Base-by-base conservation (phyloP, 1,140 invertebrate genomes). In the Pectinophora gossypiella region DNA sequence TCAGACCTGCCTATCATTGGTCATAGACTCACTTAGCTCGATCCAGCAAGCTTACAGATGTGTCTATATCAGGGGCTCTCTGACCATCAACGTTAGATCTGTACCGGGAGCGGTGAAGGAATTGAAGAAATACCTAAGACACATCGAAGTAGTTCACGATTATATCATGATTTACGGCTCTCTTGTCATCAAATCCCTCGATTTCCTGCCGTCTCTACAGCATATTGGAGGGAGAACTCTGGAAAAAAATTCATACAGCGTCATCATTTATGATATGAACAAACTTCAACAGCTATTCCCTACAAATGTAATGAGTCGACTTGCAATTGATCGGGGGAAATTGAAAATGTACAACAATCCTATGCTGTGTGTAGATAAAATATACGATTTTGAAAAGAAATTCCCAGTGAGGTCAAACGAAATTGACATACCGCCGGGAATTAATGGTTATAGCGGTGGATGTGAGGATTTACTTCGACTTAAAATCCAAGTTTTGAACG, bases 271-370 rank as follows among this genome's bases (percentile, higher is more conserved):
- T 44, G 75, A 94, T 57, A 95, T 95, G 87, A 76, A 85, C 40
- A 94, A 94, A 80, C 85, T 95, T 13, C 88, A 91, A 64, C 88
- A 90, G 27, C 62, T 95, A 5, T 94, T 92, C 87, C 68, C 89
- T 57, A 64, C 59, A 23, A 72, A 72, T 22, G 77, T 86, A 0
- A 82, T 67, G 3, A 47, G 85, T 50, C 68, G 89, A 23, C 69
- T 95, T 4, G 75, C 74, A 55, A 90, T 95, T 18, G 61, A 78
- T 16, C 89, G 83, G 2, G 93, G 94, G 0, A 89, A 89, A 2
- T 68, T 95, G 1, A 90, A 90, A 32, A 93, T 96, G 66, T 93
- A 95, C 54, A 90, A 91, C 61, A 97, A 97, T 76, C 91, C 94
- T 3, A 91, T 93, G 72, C 76, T 97, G 1, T 96, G 95, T 71